Percentiles rank a stretch among this genome's conserved stretches.
These are phyloP conservation scores for Rhynchophorus ferrugineus DNA, from an alignment of 1,140 invertebrate species.

Conservation along the genomic window DNA sequence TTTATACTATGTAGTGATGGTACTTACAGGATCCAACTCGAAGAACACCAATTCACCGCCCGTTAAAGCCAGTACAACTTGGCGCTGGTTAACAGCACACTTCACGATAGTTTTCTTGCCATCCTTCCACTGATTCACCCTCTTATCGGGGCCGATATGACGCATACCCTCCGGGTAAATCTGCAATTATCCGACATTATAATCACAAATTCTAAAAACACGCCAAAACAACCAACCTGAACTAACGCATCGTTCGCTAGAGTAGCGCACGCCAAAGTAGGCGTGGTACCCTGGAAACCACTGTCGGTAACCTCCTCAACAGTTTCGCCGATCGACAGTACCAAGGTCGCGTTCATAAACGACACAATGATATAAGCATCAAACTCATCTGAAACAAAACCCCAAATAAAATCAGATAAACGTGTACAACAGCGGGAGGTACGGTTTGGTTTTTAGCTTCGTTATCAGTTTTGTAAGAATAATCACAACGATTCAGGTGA, in stretches of 20 bases:
- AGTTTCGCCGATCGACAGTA: constrained; percentile 98
- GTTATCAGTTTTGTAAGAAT: constrained; percentile 25
- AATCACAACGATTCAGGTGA: constrained; percentile 37
- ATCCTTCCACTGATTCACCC: constrained; percentile 99
- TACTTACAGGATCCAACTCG: constrained; percentile 95
- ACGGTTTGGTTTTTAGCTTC: constrained; percentile 13
- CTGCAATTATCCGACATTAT: constrained; percentile 39
- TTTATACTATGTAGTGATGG: too few species aligned
- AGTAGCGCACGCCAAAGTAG: constrained; percentile 92
- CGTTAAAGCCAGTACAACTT: constrained; percentile 95
- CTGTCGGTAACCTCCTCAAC: constrained; percentile 99
- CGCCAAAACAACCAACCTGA: constrained; percentile 56
- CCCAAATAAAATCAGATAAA: too few species aligned
- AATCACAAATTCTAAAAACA: constrained; percentile 1
- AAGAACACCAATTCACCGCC: constrained; percentile 99
- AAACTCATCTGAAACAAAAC: constrained; percentile 73
- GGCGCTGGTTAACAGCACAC: constrained; percentile 97
- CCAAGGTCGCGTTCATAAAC: constrained; percentile 98
- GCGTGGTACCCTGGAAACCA: constrained; percentile 96
- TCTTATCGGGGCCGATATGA: constrained; percentile 94
- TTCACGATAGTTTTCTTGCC: constrained; percentile 95
- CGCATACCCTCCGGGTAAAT: constrained; percentile 98
- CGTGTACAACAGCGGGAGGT: too few species aligned
- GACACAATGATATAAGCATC: constrained; percentile 99
- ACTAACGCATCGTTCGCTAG: constrained; percentile 96